These are phyloP conservation scores for Agelaius phoeniceus DNA, from an alignment of 2,113 vertebrate species.

Conservation along the genomic window DNA sequence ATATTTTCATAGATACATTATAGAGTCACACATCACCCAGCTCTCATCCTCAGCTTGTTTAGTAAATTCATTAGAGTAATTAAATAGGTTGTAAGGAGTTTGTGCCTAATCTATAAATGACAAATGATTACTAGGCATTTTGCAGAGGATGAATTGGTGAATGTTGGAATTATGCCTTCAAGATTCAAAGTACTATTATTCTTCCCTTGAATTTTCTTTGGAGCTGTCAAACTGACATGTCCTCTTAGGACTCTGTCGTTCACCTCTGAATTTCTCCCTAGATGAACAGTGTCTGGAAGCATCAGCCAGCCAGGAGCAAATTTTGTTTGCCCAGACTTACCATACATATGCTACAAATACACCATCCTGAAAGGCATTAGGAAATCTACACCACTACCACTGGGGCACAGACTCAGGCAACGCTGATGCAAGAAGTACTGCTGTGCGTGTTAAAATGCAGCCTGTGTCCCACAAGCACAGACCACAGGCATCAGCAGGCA, in stretches of 20 bases:
- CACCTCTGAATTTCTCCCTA: not conserved
- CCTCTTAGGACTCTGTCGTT: not conserved
- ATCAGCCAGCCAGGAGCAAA: not conserved
- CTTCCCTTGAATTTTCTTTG: not conserved
- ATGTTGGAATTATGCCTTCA: not conserved
- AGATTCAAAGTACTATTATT: not conserved
- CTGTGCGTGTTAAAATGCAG: not conserved
- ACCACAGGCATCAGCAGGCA: not conserved
- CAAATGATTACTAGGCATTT: not conserved
- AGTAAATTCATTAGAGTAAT: not conserved
- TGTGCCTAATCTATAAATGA: not conserved
- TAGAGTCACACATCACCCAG: not conserved
- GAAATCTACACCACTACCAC: not conserved
- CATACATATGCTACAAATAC: accelerated
- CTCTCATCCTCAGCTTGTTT: not conserved
- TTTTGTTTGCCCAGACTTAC: not conserved
- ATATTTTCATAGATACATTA: not conserved
- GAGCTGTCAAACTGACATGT: not conserved
- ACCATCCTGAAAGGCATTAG: not conserved
- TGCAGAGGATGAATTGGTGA: not conserved
- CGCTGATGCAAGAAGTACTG: not conserved
- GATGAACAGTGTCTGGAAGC: not conserved
- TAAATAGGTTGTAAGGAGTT: not conserved
- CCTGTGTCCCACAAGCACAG: not conserved
- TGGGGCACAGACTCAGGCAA: not conserved